Conservation (phyloP, 2,888 invertebrate genomes). For the Rotaria macrura region DNA sequence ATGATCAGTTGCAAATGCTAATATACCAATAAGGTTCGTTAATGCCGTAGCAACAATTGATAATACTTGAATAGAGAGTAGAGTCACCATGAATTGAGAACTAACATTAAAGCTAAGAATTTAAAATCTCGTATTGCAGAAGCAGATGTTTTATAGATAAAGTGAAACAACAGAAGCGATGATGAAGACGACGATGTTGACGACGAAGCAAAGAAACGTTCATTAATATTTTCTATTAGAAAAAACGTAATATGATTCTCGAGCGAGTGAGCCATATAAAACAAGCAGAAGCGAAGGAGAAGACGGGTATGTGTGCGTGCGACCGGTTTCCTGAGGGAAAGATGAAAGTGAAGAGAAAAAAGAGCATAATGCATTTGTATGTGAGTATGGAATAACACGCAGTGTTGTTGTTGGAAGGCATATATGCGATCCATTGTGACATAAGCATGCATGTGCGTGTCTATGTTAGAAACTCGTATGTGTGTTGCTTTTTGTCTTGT, state of each 20-base stretch:
- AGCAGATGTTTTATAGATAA: not conserved
- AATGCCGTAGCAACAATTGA: not conserved
- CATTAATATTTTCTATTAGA: constrained; percentile 15
- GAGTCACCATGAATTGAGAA: not conserved
- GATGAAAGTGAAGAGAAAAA: not conserved
- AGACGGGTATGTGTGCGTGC: not conserved
- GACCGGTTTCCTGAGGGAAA: not conserved
- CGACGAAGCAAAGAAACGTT: not conserved
- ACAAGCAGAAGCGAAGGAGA: not conserved
- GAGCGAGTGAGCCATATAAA: constrained; percentile 8
- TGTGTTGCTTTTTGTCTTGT: not conserved
- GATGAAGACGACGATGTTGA: not conserved
- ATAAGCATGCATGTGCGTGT: not conserved
- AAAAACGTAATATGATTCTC: constrained; percentile 1
- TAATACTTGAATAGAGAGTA: not conserved
- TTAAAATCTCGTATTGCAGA: not conserved
- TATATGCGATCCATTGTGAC: not conserved
- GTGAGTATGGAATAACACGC: not conserved
- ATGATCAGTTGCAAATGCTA: constrained; percentile 12
- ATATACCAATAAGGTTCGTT: not conserved
- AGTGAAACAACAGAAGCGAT: not conserved
- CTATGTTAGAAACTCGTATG: not conserved
- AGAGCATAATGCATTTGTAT: constrained; percentile 11
- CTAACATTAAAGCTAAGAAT: not conserved
- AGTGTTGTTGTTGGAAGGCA: not conserved